A percentile compares a stretch with the other conserved stretches of the same genome.
Conservation (phyloP, 2,888 invertebrate genomes). For the Chironomus riparius region DNA sequence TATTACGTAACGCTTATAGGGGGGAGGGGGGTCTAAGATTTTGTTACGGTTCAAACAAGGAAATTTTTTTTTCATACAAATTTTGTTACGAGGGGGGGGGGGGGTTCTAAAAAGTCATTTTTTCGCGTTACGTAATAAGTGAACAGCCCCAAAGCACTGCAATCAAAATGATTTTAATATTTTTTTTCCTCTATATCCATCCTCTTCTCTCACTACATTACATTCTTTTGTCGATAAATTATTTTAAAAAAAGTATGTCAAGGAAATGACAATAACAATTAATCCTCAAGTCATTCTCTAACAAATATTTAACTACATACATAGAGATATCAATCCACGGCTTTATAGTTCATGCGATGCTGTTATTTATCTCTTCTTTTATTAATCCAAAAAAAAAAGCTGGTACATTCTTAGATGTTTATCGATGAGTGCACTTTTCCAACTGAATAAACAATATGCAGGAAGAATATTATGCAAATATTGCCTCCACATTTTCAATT, state of each 20-base stretch:
- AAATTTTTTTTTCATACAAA: too few species aligned
- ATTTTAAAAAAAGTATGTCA: constrained; percentile 8
- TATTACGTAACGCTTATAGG: too few species aligned
- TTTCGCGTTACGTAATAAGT: too few species aligned
- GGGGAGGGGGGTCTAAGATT: too few species aligned
- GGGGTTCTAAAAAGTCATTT: too few species aligned
- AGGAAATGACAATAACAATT: constrained; percentile 16
- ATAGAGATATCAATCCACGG: background rate
- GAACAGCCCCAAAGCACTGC: background rate
- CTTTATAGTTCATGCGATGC: background rate
- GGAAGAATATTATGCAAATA: background rate
- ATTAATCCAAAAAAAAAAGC: background rate
- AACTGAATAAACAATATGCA: background rate
- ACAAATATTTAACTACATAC: background rate
- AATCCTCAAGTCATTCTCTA: constrained; percentile 5
- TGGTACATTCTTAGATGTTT: background rate
- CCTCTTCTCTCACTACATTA: background rate
- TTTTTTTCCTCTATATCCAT: background rate
- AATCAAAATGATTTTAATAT: background rate
- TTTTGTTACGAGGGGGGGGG: too few species aligned
- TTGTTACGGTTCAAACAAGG: too few species aligned
- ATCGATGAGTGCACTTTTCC: background rate
- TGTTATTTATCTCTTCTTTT: background rate
- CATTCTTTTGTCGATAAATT: background rate
- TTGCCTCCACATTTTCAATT: background rate